Percentiles rank a stretch among this genome's conserved stretches.
Evolutionary conservation across 2,113 vertebrate genomes (phyloP).

Genomic region (Geothlypis trichas): DNA sequence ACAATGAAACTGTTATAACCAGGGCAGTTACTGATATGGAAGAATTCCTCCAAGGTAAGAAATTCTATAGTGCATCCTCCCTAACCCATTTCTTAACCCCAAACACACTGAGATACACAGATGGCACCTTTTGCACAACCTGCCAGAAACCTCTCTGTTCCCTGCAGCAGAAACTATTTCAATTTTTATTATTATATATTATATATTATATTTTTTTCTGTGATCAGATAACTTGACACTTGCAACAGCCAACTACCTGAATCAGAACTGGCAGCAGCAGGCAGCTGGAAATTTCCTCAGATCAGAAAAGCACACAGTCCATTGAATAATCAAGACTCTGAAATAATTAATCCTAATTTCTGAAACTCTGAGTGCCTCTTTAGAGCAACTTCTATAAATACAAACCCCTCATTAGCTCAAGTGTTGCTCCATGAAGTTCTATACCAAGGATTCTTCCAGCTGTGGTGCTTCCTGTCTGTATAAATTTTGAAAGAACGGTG

Average conservation of each 20-base stretch:
- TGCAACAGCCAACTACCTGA: neutral
- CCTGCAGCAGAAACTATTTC: neutral
- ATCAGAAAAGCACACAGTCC: neutral
- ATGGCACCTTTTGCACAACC: neutral
- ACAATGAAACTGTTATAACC: neutral
- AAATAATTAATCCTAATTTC: neutral
- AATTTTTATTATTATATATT: neutral
- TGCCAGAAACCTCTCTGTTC: neutral
- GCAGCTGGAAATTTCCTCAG: neutral
- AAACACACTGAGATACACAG: neutral
- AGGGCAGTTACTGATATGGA: neutral
- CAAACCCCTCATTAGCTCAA: neutral
- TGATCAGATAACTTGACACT: neutral
- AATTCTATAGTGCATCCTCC: neutral
- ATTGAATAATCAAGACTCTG: neutral
- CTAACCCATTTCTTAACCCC: neutral
- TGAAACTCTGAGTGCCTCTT: neutral
- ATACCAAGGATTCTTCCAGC: neutral
- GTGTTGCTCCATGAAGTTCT: neutral
- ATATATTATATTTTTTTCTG: neutral
- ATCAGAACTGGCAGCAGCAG: neutral
- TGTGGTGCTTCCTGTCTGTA: neutral
- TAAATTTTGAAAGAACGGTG: neutral
- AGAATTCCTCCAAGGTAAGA: neutral
- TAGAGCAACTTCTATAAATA: neutral